A percentile compares a stretch with the other conserved stretches of the same genome.
phyloP scores from a whole-genome alignment of 2,797 vertebrate genomes.

The Heteromormyrus szaboi region DNA sequence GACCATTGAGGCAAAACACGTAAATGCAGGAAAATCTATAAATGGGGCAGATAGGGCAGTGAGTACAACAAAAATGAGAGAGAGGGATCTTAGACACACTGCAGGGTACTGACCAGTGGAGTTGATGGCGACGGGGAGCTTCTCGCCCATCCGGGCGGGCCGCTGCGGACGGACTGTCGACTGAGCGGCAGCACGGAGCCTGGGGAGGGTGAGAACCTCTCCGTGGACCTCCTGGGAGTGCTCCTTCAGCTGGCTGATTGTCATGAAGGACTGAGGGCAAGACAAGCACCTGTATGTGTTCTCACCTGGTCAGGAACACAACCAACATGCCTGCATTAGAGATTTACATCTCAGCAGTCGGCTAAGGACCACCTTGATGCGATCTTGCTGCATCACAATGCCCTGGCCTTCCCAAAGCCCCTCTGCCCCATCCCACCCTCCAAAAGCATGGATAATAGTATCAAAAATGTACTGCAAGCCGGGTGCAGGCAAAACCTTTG shows the following conservation, averaged over 20 bases:
- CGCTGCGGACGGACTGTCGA: conserved; percentile 72
- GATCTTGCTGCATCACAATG: background rate
- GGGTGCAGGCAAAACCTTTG: background rate
- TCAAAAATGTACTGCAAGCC: background rate
- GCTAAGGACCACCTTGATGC: background rate
- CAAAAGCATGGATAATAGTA: background rate
- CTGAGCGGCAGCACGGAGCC: conserved; percentile 77
- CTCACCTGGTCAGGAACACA: conserved; percentile 69
- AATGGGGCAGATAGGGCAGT: background rate
- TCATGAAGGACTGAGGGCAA: conserved; percentile 91
- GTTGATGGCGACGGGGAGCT: conserved; percentile 61
- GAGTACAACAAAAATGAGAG: background rate
- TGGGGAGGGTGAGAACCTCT: conserved; percentile 84
- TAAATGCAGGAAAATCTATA: background rate
- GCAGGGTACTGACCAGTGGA: conserved; percentile 69
- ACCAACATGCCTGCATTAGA: background rate
- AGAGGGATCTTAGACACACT: background rate
- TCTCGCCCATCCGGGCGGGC: conserved; percentile 58
- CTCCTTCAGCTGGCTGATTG: conserved; percentile 95
- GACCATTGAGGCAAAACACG: background rate
- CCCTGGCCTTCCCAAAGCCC: background rate
- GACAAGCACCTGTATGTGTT: conserved; percentile 93
- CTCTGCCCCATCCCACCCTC: background rate
- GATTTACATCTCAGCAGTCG: background rate
- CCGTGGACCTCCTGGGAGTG: conserved; percentile 91